Base-by-base conservation (phyloP, 2,113 vertebrate genomes). In the Triplophysa rosa region DNA sequence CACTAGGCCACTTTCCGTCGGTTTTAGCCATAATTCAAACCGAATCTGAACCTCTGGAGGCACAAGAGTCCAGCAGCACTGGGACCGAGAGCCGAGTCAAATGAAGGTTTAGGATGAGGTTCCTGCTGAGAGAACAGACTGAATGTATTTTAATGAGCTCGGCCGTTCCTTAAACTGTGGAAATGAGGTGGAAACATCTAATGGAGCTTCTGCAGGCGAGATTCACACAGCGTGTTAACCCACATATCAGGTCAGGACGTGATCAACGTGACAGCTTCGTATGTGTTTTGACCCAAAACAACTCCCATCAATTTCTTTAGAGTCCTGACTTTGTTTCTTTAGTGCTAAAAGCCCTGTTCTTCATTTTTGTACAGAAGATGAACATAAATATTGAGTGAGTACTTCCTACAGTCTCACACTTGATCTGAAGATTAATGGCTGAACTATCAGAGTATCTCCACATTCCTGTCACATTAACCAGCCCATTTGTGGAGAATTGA, bases 21-120 rank as follows among this genome's bases (percentile, higher is more conserved):
- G 77, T 70, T 23, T 72, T 16, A 40, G 26, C 73, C 42, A 61
- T 84, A 85, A 91, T 87, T 89, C 88, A 85, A 87, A 78, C 52
- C 19, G 17, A 81, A 59, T 24, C n/a, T 73, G 62, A 77, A 29
- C 62, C 82, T 74, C 4, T 54, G 66, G 80, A 63, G 80, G 84
- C 80, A 61, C 45, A 52, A 26, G 42, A 64, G 58, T 11, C 67
- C 69, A 42, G 54, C 58, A 59, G 76, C 59, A 70, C 65, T 6
- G 56, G 40, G 73, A 66, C 59, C 62, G 47, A 81, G 78, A 78
- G 78, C 52, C 79, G 52, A 8, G 17, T 75, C 29, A 80, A 85
- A 79, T 78, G 74, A 72, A 66, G 61, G 58, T 71, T 67, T 42
- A 78, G 33, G 17, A 37, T 21, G 37, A 58, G 40, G 69, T 79